Base-by-base conservation (phyloP, 2,888 invertebrate species). In the Volucella inflata region DNA sequence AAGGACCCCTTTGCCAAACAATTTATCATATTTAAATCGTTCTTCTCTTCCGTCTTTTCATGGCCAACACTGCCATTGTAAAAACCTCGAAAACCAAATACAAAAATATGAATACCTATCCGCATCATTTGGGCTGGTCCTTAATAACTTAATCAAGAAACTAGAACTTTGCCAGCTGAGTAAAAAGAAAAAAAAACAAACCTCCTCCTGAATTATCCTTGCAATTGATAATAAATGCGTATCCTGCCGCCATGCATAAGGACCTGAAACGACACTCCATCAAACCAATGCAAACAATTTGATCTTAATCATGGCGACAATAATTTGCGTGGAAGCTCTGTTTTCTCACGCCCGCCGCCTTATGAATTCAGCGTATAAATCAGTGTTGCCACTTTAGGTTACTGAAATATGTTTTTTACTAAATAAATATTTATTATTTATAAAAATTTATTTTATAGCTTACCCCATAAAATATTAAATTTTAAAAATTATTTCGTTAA, bases 21-120 rank as follows among this genome's bases (percentile, higher is more conserved):
- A 81, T 81, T 81, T 71, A 81, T 81, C 76, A 81, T 81, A 14
- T 75, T 76, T 81, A 81, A 70, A 57, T 38, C 64, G 38, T 44
- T 75, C 17, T 10, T 42, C 38, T n/a, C 16, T 36, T 30, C 6
- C 30, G 30, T 6, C 57, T 10, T n/a, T 0, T 50, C 55, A 8
- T 14, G 4, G 4, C 38, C 17, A 17, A 42, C 40, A 42, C 14
- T 16, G 14, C 14, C 40, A 44, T 2, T 12, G n/a, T 12, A 44
- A 55, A 21, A 48, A 14, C 14, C 50, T 14, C 11, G 16, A 12
- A 53, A 64, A 12, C 30, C 44, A 44, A 53, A 65, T 57, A 57
- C 11, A 1, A 42, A 21, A 38, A 46, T 16, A 30, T n/a, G 14
- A 16, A 67, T n/a, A 62, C 51, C 53, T 55, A 44, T 50, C n/a